Percentiles rank a stretch among this genome's conserved stretches.
phyloP scores from a whole-genome alignment of 2,888 invertebrate genomes.

The Galerucella calmariensis region DNA sequence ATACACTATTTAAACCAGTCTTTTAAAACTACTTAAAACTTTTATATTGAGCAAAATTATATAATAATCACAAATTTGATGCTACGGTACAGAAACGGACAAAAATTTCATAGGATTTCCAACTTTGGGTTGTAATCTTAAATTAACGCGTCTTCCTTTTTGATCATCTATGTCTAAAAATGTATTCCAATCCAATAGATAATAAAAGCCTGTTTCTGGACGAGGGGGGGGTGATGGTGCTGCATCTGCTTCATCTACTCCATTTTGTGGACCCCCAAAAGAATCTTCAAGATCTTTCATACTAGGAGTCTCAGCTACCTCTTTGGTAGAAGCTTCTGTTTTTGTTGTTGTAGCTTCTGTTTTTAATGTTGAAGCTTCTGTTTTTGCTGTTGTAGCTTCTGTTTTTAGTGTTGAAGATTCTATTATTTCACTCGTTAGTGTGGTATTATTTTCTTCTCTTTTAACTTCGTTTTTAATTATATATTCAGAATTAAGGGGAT shows the following conservation, averaged over 20 bases:
- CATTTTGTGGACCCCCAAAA: conserved; percentile 71
- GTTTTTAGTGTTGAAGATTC: conserved; percentile 1
- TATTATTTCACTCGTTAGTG: not conserved
- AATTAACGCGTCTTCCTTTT: conserved; percentile 77
- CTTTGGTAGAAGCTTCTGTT: conserved; percentile 44
- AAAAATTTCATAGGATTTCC: conserved; percentile 84
- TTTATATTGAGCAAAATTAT: conserved; percentile 25
- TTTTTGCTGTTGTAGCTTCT: conserved; percentile 29
- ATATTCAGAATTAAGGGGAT: conserved; percentile 59
- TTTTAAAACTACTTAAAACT: not conserved
- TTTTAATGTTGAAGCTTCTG: not conserved
- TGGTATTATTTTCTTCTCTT: conserved; percentile 61
- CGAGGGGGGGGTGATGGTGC: conserved; percentile 71
- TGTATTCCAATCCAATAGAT: conserved; percentile 87
- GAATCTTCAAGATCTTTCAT: conserved; percentile 79
- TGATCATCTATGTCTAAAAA: conserved; percentile 86
- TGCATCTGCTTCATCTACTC: conserved; percentile 58
- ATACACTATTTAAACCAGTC: conserved; percentile 5
- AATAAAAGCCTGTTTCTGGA: conserved; percentile 83
- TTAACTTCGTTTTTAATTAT: conserved; percentile 67
- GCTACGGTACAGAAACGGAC: conserved; percentile 78
- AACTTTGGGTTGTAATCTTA: conserved; percentile 82
- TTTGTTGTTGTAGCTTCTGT: conserved; percentile 32
- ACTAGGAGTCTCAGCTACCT: conserved; percentile 64
- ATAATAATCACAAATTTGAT: conserved; percentile 17